Evolutionary conservation across 2,113 vertebrate genomes (phyloP), one percentile per base, ranked within the genome.

Genomic region (Eublepharis macularius): DNA sequence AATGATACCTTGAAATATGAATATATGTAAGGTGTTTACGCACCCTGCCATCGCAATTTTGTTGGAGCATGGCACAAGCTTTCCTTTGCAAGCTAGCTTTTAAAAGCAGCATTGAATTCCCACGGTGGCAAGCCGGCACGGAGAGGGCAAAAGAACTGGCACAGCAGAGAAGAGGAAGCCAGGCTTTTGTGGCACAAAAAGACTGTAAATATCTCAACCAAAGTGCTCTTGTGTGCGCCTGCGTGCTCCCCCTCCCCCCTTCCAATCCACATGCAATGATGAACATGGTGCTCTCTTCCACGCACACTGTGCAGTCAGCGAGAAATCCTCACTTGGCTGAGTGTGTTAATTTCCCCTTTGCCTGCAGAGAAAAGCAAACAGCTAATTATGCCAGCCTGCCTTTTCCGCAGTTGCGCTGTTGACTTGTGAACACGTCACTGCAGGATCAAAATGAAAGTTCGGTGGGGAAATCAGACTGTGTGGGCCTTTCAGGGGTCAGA

Each of bases 61-160:
- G 1, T 0, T n/a, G 16, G 29, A 1, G 36, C 9, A 1, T 57
- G 41, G n/a, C 4, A n/a, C 1, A 1, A 34, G 8, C 24, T 17
- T 26, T 78, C 41, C 26, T 19, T 17, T 45, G 29, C 34, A 26
- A 68, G 6, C n/a, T 34, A 8, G 57, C 21, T 26, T 39, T 32
- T 36, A 26, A 36, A 77, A 32, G 13, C 34, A 17, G 9, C 6
- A 34, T 69, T 36, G 17, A 16, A 29, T 43, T 68, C n/a, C 41
- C 6, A 17, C 1, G 24, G 70, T 51, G 41, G 21, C 12, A 12
- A 1, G n/a, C n/a, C n/a, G n/a, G n/a, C 43, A 68, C 45, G 36
- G 12, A 26, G 2, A 1, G 19, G 47, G 43, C 49, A 51, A 10
- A 49, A 68, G 17, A 11, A 2, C 29, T 10, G 13, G 24, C 2